phyloP scores from a whole-genome alignment of 2,797 vertebrate species.

The Sphaeramia orbicularis region DNA sequence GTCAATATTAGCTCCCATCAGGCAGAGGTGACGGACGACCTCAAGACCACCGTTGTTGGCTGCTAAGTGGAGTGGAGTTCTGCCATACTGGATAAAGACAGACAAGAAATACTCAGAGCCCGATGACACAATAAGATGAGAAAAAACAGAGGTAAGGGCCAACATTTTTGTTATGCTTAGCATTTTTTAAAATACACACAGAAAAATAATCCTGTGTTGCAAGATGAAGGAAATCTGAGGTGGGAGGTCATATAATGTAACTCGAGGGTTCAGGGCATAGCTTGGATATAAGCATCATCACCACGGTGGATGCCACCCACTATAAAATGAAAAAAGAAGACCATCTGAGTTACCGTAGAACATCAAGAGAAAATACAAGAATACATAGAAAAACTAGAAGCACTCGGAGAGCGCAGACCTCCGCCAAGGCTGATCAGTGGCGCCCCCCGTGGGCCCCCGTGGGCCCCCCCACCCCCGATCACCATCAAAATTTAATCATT shows the following conservation, averaged over 20 bases:
- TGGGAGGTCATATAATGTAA: too few relatives aligned
- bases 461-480: too few relatives aligned
- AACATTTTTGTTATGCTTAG: too few relatives aligned
- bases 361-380: too few relatives aligned
- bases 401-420: too few relatives aligned
- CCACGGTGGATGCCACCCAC: not conserved
- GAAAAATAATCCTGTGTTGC: not conserved
- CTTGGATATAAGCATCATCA: not conserved
- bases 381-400: too few relatives aligned
- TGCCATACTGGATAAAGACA: constrained; percentile 86
- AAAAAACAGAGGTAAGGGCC: too few relatives aligned
- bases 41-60: constrained; percentile 94
- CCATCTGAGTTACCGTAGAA: too few relatives aligned
- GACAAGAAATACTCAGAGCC: not conserved
- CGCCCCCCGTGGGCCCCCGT: too few relatives aligned
- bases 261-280: too few relatives aligned
- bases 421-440: too few relatives aligned
- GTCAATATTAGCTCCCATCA: constrained; percentile 92
- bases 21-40: constrained; percentile 94
- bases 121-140: not conserved
- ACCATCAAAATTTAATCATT: too few relatives aligned
- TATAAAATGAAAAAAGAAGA: not conserved
- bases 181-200: not conserved
- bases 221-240: constrained; percentile 4
- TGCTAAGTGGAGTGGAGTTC: constrained; percentile 94